phyloP scores from a whole-genome alignment of 2,113 vertebrate species.

The Halcyon malimbica region DNA sequence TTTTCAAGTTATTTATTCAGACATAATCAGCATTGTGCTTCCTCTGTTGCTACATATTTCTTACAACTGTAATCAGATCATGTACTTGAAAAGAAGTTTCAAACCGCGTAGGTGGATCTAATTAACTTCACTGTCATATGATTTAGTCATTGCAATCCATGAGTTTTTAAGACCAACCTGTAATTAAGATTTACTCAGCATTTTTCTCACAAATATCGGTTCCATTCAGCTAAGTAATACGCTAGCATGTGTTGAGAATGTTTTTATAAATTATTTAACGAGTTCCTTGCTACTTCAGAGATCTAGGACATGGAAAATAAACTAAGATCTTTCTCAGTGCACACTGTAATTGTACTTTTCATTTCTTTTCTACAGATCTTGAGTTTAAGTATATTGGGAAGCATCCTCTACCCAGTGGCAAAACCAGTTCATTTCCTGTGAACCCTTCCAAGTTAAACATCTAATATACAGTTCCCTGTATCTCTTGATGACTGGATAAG shows the following conservation, averaged over 20 bases:
- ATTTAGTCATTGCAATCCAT: slow-evolving; percentile 25
- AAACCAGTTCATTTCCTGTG: neutral
- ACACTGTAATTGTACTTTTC: neutral
- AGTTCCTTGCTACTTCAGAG: neutral
- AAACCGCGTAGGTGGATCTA: slow-evolving; percentile 52
- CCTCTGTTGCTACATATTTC: slow-evolving; percentile 51
- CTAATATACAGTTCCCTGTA: neutral
- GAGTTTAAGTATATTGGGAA: neutral
- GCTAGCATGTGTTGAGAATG: neutral
- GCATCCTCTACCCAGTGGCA: neutral
- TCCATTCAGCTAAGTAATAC: neutral
- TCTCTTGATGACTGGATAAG: neutral
- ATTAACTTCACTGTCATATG: slow-evolving; percentile 56
- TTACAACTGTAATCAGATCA: slow-evolving; percentile 70
- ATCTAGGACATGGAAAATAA: neutral
- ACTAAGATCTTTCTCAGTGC: neutral
- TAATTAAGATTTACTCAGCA: slow-evolving; percentile 54
- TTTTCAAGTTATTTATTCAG: slow-evolving; percentile 67
- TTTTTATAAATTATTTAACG: neutral
- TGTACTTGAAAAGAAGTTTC: slow-evolving; percentile 64
- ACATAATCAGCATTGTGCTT: slow-evolving; percentile 64
- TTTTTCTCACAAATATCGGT: neutral
- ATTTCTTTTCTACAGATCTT: neutral
- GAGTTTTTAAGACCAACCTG: slow-evolving; percentile 35
- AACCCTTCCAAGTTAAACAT: neutral